phyloP scores from a whole-genome alignment of 2,113 vertebrate species.

The Erinaceus europaeus region DNA sequence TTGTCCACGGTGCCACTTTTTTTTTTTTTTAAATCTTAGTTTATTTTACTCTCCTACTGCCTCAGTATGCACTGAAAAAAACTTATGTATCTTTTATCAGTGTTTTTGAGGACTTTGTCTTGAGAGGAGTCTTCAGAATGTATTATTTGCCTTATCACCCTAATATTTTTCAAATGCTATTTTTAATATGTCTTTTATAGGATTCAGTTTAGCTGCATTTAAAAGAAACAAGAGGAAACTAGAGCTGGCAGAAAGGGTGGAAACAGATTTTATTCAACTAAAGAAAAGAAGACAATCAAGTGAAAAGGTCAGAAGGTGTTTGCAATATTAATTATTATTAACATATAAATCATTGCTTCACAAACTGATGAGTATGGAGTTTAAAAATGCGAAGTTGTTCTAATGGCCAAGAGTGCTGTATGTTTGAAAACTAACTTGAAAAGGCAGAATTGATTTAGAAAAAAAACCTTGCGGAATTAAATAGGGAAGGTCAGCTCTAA shows the following conservation, averaged over 20 bases:
- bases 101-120: conserved; percentile 2
- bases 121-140: neutral
- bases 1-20: too few relatives aligned
- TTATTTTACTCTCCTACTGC: neutral
- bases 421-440: conserved; percentile 22
- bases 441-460: neutral
- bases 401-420: neutral
- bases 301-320: conserved; percentile 90
- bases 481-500: neutral
- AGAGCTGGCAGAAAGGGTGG: conserved; percentile 96
- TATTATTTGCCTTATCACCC: neutral
- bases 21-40: neutral
- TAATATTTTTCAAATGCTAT: conserved; percentile 59
- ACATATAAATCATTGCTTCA: too few relatives aligned
- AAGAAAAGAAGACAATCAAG: conserved; percentile 97
- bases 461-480: conserved; percentile 1
- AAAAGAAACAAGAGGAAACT: conserved; percentile 99
- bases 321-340: conserved; percentile 48
- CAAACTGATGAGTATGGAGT: neutral
- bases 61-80: neutral
- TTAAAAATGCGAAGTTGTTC: conserved; percentile 29
- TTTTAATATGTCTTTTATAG: conserved; percentile 83
- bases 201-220: conserved; percentile 98
- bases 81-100: neutral
- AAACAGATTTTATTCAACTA: conserved; percentile 90